These are phyloP conservation scores for Sisyra nigra DNA, from an alignment of 2,888 invertebrate genomes.

Conservation along the genomic window DNA sequence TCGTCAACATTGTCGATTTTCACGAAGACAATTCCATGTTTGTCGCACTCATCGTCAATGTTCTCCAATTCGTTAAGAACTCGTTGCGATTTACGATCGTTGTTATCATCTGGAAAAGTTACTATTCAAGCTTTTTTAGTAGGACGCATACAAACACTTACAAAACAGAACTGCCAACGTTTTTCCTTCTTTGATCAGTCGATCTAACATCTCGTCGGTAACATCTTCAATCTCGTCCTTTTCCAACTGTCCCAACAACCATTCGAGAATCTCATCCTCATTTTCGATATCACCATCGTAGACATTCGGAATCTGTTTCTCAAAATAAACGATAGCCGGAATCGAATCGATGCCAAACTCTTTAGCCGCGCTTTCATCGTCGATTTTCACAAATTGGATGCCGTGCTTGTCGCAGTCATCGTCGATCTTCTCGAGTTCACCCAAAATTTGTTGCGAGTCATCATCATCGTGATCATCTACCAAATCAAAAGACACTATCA, in stretches of 20 bases:
- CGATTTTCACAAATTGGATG: constrained; percentile 87
- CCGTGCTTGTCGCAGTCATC: constrained; percentile 86
- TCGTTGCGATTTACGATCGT: constrained; percentile 72
- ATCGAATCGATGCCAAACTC: constrained; percentile 71
- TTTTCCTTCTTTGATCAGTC: constrained; percentile 74
- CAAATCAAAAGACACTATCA: constrained; percentile 12
- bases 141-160: too few species aligned
- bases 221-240: constrained; percentile 91
- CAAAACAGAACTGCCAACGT: constrained; percentile 82
- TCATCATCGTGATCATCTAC: constrained; percentile 84
- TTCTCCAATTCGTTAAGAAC: constrained; percentile 80
- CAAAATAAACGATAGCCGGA: constrained; percentile 83
- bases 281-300: constrained; percentile 82
- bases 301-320: constrained; percentile 82
- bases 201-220: constrained; percentile 86
- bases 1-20: constrained; percentile 85
- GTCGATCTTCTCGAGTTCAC: constrained; percentile 82
- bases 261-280: constrained; percentile 76
- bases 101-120: constrained; percentile 57
- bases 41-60: constrained; percentile 85
- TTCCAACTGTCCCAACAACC: constrained; percentile 75
- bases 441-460: constrained; percentile 71
- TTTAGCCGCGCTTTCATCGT: constrained; percentile 65
- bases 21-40: constrained; percentile 76
- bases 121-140: too few species aligned